A percentile compares a stretch with the other conserved stretches of the same genome.
These are phyloP conservation scores for Pycnonotus jocosus DNA, from an alignment of 2,113 vertebrate genomes.

Conservation along the genomic window DNA sequence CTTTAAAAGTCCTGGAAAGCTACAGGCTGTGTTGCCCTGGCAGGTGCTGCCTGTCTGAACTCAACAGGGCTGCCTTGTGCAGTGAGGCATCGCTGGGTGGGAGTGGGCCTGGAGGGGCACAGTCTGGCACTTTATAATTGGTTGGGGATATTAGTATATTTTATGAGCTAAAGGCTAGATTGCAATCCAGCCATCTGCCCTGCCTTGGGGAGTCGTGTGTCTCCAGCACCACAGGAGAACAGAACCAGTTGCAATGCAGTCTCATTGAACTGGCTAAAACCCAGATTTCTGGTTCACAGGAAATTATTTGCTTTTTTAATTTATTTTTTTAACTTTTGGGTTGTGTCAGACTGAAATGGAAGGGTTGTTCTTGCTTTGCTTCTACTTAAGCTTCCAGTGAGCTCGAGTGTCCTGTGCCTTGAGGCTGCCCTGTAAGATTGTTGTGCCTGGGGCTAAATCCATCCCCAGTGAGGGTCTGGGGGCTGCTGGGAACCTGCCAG, in stretches of 20 bases:
- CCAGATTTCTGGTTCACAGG: slow-evolving; percentile 11
- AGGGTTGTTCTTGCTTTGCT: background rate
- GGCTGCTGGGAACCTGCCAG: background rate
- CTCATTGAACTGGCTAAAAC: slow-evolving; percentile 1
- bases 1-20: background rate
- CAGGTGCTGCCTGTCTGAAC: background rate
- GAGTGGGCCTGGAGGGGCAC: background rate
- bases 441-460: background rate
- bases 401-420: background rate
- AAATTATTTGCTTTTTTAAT: background rate
- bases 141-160: slow-evolving; percentile 5
- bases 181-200: slow-evolving; percentile 22
- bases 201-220: background rate
- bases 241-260: background rate
- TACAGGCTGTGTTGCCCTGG: background rate
- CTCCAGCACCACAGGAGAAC: background rate
- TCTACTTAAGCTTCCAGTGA: background rate
- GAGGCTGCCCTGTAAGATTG: background rate
- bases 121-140: slow-evolving; percentile 12
- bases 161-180: background rate
- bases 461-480: background rate
- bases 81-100: rapidly evolving
- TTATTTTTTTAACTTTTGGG: background rate
- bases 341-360: background rate
- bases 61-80: background rate